Conservation (phyloP, 2,797 vertebrate species). For the Clarias laeviceps region DNA sequence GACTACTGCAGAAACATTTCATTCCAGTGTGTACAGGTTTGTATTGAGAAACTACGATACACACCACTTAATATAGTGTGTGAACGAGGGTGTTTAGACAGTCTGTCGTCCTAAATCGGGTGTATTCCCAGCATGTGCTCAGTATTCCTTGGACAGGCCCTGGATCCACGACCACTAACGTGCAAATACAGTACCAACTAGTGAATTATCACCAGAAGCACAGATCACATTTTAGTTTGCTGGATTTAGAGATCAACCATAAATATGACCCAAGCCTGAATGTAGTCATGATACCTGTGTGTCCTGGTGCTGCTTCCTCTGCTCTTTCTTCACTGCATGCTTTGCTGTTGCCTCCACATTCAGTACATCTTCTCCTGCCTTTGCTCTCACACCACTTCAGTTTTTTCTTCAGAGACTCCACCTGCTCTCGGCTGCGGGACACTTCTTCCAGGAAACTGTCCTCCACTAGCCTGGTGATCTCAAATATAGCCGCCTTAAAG, state of each 20-base stretch:
- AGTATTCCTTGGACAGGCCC: background rate
- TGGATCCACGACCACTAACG: background rate
- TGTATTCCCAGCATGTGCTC: background rate
- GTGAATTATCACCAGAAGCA: background rate
- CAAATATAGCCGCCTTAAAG: constrained; percentile 81
- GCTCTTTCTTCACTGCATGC: constrained; percentile 34
- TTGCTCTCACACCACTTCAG: constrained; percentile 72
- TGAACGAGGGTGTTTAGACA: too few relatives aligned
- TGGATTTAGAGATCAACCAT: background rate
- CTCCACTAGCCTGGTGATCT: constrained; percentile 79
- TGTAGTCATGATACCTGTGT: constrained; percentile 57
- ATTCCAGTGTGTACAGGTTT: too few relatives aligned
- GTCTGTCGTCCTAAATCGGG: too few relatives aligned
- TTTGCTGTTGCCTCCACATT: constrained; percentile 63
- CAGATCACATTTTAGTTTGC: too few relatives aligned
- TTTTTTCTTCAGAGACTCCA: constrained; percentile 73
- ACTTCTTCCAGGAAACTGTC: constrained; percentile 78
- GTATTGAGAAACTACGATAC: too few relatives aligned
- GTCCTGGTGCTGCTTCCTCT: constrained; percentile 30
- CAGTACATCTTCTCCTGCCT: constrained; percentile 57
- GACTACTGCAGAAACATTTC: too few relatives aligned
- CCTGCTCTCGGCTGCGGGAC: constrained; percentile 73
- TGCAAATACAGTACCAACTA: background rate
- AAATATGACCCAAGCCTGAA: background rate
- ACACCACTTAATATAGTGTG: too few relatives aligned